Evolutionary conservation across 2,888 invertebrate genomes (phyloP).

Genomic region (Chloromyia formosa): DNA sequence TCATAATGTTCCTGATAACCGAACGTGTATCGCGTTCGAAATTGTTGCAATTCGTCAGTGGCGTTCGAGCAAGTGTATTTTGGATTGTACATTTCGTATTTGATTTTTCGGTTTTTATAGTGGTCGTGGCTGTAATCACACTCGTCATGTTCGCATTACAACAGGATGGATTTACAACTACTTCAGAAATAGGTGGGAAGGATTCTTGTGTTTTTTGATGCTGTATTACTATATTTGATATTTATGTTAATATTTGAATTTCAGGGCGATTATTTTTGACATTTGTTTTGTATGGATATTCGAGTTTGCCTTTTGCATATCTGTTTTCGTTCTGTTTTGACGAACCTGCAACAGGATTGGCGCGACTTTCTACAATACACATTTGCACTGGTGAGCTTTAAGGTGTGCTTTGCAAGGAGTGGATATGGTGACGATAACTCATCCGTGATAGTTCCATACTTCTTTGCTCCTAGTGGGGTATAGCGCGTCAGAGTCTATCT

Average conservation of each 20-base stretch:
- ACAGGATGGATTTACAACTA: conserved; percentile 32
- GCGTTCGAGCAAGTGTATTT: conserved; percentile 72
- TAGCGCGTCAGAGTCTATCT: too few species aligned
- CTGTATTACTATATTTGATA: conserved; percentile 12
- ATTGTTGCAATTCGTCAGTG: conserved; percentile 77
- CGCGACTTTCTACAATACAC: conserved; percentile 70
- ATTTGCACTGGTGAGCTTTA: conserved; percentile 51
- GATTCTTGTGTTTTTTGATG: too few species aligned
- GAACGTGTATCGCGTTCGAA: conserved; percentile 76
- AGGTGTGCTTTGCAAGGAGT: too few species aligned
- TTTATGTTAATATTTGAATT: conserved; percentile 52
- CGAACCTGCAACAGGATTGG: conserved; percentile 77
- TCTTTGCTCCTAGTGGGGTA: too few species aligned
- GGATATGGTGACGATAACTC: too few species aligned
- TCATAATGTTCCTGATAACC: conserved; percentile 70
- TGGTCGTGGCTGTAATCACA: background rate
- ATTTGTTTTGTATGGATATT: conserved; percentile 73
- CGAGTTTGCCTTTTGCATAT: conserved; percentile 77
- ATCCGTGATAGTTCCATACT: too few species aligned
- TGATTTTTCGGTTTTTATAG: conserved; percentile 55
- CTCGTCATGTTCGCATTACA: conserved; percentile 25
- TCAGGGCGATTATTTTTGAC: conserved; percentile 70
- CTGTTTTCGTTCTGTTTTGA: conserved; percentile 73
- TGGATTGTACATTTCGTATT: conserved; percentile 75
- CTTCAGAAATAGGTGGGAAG: conserved; percentile 53